Conservation (phyloP, 1,140 invertebrate genomes). For the Dreissena polymorpha region DNA sequence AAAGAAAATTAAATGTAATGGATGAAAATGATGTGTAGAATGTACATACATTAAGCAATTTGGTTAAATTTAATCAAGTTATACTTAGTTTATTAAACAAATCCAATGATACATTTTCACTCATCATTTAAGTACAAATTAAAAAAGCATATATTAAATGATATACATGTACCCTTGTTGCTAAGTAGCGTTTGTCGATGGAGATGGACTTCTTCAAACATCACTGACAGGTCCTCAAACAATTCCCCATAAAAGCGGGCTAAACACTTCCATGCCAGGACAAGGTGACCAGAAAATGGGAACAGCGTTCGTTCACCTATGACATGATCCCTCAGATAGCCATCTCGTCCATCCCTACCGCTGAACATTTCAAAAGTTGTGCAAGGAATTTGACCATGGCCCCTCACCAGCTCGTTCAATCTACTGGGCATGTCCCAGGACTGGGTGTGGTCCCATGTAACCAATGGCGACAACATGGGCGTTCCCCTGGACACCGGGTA, state of each 20-base stretch:
- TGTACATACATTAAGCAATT: too few species aligned
- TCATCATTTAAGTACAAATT: too few species aligned
- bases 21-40: too few species aligned
- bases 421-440: constrained; percentile 79
- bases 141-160: too few species aligned
- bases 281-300: constrained; percentile 96
- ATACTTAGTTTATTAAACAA: too few species aligned
- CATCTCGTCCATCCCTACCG: constrained; percentile 83
- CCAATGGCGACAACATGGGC: constrained; percentile 90
- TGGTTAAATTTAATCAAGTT: too few species aligned
- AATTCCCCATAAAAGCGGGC: constrained; percentile 90
- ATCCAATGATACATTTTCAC: too few species aligned
- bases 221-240: constrained; percentile 89
- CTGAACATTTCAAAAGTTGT: constrained; percentile 70
- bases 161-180: too few species aligned
- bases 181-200: constrained; percentile 85
- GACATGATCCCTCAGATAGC: constrained; percentile 89
- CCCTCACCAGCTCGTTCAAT: constrained; percentile 72
- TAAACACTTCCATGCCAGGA: constrained; percentile 94
- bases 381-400: constrained; percentile 65
- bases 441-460: constrained; percentile 94
- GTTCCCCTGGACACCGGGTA: constrained; percentile 94
- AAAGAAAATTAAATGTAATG: too few species aligned
- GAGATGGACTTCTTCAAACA: constrained; percentile 93
- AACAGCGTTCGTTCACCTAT: constrained; percentile 97